Percentiles rank a stretch among this genome's conserved stretches.
These are phyloP conservation scores for Apogon hyalosoma DNA, from an alignment of 2,797 vertebrate species.

Conservation along the genomic window DNA sequence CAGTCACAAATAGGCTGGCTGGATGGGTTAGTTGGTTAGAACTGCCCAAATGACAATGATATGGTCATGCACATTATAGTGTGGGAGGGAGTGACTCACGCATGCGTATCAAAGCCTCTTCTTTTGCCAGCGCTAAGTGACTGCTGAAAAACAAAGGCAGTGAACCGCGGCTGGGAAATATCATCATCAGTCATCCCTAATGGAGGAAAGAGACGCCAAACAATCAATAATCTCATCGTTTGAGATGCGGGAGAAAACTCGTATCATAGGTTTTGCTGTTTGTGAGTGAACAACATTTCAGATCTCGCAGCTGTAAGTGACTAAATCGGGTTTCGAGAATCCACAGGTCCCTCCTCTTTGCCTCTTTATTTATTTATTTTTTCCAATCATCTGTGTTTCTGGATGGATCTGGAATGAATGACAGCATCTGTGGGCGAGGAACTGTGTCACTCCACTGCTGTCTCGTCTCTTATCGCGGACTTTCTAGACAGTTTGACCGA, in stretches of 20 bases:
- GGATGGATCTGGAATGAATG: slow-evolving; percentile 36
- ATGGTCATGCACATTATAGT: slow-evolving; percentile 41
- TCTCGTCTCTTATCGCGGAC: slow-evolving; percentile 9
- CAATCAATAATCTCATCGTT: slow-evolving; percentile 12
- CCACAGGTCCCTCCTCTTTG: slow-evolving; percentile 71
- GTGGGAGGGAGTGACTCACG: slow-evolving; percentile 69
- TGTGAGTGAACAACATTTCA: slow-evolving; percentile 24
- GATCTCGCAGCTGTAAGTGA: slow-evolving; percentile 32
- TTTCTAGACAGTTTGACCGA: slow-evolving; percentile 10
- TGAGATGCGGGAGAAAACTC: slow-evolving; percentile 7
- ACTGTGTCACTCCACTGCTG: slow-evolving; percentile 14
- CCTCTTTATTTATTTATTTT: neutral
- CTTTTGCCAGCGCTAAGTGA: slow-evolving; percentile 66
- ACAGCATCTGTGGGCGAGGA: slow-evolving; percentile 15
- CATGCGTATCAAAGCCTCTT: slow-evolving; percentile 75
- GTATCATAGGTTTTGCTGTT: neutral
- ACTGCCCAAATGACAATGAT: slow-evolving; percentile 32
- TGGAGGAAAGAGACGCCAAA: slow-evolving; percentile 34
- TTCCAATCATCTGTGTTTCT: neutral
- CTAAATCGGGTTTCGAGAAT: slow-evolving; percentile 54
- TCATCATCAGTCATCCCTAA: slow-evolving; percentile 57
- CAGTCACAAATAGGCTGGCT: neutral
- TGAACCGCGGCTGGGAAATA: slow-evolving; percentile 54
- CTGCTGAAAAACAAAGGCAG: slow-evolving; percentile 80
- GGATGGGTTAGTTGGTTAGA: slow-evolving; percentile 7